Base-by-base conservation (phyloP, 2,888 invertebrate species). In the Graphium colonna region DNA sequence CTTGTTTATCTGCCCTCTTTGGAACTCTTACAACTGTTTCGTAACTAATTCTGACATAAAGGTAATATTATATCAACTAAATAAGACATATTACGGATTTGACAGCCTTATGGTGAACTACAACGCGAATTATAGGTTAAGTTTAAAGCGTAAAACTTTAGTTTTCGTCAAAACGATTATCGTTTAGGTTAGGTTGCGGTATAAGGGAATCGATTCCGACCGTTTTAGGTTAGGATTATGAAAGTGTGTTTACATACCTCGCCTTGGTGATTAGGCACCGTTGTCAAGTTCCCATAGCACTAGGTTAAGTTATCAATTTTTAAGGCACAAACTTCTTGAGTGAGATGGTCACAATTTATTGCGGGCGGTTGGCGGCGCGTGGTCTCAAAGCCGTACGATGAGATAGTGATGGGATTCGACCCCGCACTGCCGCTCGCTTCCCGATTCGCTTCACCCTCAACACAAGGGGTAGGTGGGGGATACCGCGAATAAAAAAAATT, bases 251-350 rank as follows among this genome's bases (percentile, higher is more conserved):
- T 15, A 33, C 48, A 36, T 26, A 52, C 48, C 49, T 56, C 48
- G 33, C 43, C 13, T 4, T 12, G 10, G 40, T 13, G 16, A 12
- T 17, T 28, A 38, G 41, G 45, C 56, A 45, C 52, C 49, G 36
- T 44, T 36, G 17, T 40, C 49, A 46, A 45, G 56, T 57, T 47
- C 42, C 53, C 53, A 15, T 43, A 53, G 55, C 59, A 53, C 56
- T 57, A 47, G 47, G 52, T 45, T 47, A 54, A 41, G 40, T 48
- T 62, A 55, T 58, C 57, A 64, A 51, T 61, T 36, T 48, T 55
- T 69, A 72, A 71, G 72, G 73, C 73, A 75, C 75, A 68, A 55
- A 60, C 62, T 64, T 61, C 45, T 50, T 61, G 61, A 61, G 59
- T 57, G 61, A 48, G 60, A 58, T 57, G 62, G 56, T 62, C 60